Conservation (phyloP, 2,888 invertebrate species). For the Ichneumoninae sp. region DNA sequence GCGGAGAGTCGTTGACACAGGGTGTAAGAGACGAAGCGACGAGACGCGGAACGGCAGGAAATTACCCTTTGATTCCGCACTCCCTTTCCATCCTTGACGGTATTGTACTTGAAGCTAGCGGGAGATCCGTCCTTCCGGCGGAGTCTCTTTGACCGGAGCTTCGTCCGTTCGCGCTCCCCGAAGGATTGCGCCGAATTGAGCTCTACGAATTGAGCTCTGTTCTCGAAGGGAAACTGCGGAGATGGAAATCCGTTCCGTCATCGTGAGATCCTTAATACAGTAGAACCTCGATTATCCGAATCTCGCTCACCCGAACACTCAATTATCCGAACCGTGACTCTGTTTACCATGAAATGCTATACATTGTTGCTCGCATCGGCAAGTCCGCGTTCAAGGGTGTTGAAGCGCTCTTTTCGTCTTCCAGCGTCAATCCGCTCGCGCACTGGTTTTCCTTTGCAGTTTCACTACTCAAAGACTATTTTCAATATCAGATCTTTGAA, state of each 20-base stretch:
- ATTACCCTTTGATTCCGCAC: conserved; percentile 72
- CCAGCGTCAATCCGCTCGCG: too few species aligned
- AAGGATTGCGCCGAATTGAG: conserved; percentile 16
- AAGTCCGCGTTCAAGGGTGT: too few species aligned
- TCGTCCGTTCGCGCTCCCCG: conserved; percentile 13
- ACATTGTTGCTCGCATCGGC: too few species aligned
- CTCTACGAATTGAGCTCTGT: conserved; percentile 15
- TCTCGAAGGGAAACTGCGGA: conserved; percentile 6
- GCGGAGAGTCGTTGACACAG: conserved; percentile 49
- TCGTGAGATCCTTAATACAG: conserved; percentile 3
- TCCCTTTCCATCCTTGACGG: conserved; percentile 55
- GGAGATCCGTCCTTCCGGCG: conserved; percentile 17
- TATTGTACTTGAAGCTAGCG: conserved; percentile 44
- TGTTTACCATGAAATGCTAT: too few species aligned
- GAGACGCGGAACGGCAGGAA: conserved; percentile 73
- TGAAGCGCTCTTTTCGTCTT: too few species aligned
- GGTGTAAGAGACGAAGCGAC: conserved; percentile 65
- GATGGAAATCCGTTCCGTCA: conserved; percentile 11
- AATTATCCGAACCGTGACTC: too few species aligned
- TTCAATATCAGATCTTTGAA: too few species aligned
- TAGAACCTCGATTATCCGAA: too few species aligned
- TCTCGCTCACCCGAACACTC: too few species aligned
- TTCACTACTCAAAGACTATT: too few species aligned
- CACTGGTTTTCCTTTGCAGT: too few species aligned
- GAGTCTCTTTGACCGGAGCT: conserved; percentile 57